A percentile compares a stretch with the other conserved stretches of the same genome.
phyloP scores from a whole-genome alignment of 2,113 vertebrate species.

The Elaphurus davidianus region DNA sequence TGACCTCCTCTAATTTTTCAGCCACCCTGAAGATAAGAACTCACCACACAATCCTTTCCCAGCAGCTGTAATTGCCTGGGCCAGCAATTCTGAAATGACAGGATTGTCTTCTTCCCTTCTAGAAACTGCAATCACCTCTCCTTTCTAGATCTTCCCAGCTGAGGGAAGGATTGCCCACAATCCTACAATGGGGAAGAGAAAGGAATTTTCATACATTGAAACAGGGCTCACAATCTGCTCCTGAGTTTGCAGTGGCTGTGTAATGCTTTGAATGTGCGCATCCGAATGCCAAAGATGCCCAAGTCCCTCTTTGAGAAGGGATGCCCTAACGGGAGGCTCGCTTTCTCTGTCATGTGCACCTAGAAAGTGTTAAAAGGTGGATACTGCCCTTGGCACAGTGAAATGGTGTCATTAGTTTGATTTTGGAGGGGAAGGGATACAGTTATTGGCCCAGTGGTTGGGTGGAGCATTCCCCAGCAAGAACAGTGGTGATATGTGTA shows the following conservation, averaged over 20 bases:
- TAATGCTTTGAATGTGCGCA: not conserved
- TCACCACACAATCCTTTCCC: not conserved
- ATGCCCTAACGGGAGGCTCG: not conserved
- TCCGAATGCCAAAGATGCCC: not conserved
- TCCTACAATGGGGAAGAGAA: not conserved
- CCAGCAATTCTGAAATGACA: not conserved
- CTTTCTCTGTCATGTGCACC: not conserved
- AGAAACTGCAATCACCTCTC: not conserved
- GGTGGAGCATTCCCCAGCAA: not conserved
- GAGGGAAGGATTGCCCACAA: not conserved
- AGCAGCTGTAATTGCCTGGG: not conserved
- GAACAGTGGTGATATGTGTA: not conserved
- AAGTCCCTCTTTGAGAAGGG: not conserved
- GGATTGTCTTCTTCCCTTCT: not conserved
- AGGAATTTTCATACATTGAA: not conserved
- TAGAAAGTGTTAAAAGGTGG: not conserved
- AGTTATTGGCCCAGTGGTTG: not conserved
- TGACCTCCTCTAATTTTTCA: conserved; percentile 14
- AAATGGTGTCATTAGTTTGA: not conserved
- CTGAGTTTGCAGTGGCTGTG: not conserved
- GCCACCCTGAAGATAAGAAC: conserved; percentile 35
- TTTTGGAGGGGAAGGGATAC: not conserved
- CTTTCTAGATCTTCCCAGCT: not conserved
- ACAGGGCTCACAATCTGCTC: not conserved
- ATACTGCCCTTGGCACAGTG: not conserved